Evolutionary conservation across 2,797 vertebrate species (phyloP).

Genomic region (Microcaecilia unicolor): DNA sequence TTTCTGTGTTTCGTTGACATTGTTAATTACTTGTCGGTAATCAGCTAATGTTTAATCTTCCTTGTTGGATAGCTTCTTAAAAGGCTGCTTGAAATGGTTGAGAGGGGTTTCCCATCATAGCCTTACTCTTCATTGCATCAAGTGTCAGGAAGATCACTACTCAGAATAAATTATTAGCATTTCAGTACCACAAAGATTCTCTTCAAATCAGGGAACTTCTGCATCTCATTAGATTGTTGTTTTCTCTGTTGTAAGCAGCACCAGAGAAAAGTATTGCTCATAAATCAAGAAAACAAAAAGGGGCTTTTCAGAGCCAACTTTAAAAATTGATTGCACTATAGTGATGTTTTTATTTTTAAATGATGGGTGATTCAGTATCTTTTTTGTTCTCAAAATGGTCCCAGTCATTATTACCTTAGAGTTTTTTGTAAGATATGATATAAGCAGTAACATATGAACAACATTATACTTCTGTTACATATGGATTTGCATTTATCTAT

Average conservation of each 20-base stretch:
- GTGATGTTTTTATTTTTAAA: too few relatives aligned
- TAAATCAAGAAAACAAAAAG: conserved; percentile 49
- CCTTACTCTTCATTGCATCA: conserved; percentile 26
- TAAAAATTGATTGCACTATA: conserved; percentile 49
- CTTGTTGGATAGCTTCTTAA: conserved; percentile 54
- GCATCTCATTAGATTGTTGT: conserved; percentile 51
- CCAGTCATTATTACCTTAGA: too few relatives aligned
- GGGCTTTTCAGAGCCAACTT: conserved; percentile 44
- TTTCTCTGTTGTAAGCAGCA: conserved; percentile 44
- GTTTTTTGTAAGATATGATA: too few relatives aligned
- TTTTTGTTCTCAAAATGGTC: too few relatives aligned
- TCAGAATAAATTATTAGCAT: conserved; percentile 60
- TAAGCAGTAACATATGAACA: too few relatives aligned
- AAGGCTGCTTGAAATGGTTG: conserved; percentile 36
- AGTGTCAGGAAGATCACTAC: conserved; percentile 28
- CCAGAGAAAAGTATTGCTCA: conserved; percentile 42
- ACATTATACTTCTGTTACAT: too few relatives aligned
- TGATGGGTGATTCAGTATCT: too few relatives aligned
- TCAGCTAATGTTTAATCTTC: conserved; percentile 77
- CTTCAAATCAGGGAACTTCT: conserved; percentile 37
- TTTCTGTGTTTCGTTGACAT: conserved; percentile 67
- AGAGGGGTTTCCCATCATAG: conserved; percentile 24
- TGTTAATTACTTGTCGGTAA: conserved; percentile 84
- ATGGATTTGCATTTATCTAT: too few relatives aligned
- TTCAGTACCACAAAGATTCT: conserved; percentile 35